These are phyloP conservation scores for Nymphicus hollandicus DNA, from an alignment of 2,113 vertebrate genomes.

Conservation along the genomic window DNA sequence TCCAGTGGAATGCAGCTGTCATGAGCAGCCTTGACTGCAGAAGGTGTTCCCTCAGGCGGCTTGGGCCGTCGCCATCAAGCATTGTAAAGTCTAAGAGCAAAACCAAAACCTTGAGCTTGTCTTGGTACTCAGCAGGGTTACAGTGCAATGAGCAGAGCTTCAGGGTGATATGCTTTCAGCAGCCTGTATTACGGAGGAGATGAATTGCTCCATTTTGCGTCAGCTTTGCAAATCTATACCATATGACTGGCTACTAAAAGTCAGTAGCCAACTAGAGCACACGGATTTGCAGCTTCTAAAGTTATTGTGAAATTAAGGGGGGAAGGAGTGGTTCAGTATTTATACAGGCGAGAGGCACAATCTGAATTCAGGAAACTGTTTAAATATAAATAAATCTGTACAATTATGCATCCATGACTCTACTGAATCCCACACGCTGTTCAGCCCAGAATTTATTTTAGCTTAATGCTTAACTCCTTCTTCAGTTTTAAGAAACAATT, in stretches of 20 bases:
- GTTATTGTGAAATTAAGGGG: background rate
- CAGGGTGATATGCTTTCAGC: constrained; percentile 53
- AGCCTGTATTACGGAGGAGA: constrained; percentile 29
- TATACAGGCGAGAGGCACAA: background rate
- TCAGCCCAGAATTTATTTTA: constrained; percentile 25
- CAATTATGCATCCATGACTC: background rate
- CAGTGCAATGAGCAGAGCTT: constrained; percentile 43
- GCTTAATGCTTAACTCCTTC: background rate
- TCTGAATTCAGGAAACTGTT: constrained; percentile 10
- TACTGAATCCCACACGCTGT: background rate
- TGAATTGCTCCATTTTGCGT: constrained; percentile 58
- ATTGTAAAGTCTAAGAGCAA: constrained; percentile 57
- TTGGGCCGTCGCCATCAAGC: constrained; percentile 8
- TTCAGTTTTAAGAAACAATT: background rate
- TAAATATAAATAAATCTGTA: constrained; percentile 43
- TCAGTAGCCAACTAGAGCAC: constrained; percentile 1
- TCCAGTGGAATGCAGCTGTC: constrained; percentile 56
- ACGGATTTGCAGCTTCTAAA: background rate
- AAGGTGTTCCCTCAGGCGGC: constrained; percentile 50
- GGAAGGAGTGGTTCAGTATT: background rate
- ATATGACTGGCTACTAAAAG: constrained; percentile 60
- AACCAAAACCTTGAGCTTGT: constrained; percentile 53
- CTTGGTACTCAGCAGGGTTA: constrained; percentile 39
- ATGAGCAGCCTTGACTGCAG: constrained; percentile 14
- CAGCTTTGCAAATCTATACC: constrained; percentile 63